Base-by-base conservation (phyloP, 2,888 invertebrate species). In the Cremastinae sp. region DNA sequence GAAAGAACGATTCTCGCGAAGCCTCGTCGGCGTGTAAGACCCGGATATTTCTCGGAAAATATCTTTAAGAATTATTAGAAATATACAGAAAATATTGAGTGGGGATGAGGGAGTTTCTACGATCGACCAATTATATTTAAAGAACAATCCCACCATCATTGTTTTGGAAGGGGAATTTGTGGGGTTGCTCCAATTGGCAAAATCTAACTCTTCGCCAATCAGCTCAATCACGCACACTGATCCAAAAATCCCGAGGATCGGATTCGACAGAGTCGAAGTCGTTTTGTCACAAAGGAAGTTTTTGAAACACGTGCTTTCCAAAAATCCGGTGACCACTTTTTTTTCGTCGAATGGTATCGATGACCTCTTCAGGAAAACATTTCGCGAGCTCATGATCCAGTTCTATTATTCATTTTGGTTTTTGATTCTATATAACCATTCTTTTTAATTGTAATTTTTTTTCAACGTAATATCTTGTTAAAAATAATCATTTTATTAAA, bases 281-380 rank as follows among this genome's bases (percentile, higher is more conserved):
- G 7, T 28, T 3, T 28, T 28, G n/a, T n/a, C 18, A 55, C 65
- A 72, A 55, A 62, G 49, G 62, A 58, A 20, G 18, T 45, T 35
- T 73, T 76, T 70, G 37, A 59, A 73, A 41, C 74, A 72, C 75
- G 75, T 72, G 72, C 64, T 56, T 51, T n/a, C 59, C 64, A 58
- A 62, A 56, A 47, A 68, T 39, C 28, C 18, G 43, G 39, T 35
- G 28, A 28, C 28, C 47, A 37, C 28, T 49, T 49, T 45, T 35
- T 20, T 65, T 65, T 39, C 59, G 12, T 16, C 37, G 12, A 45
- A 28, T 68, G 69, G 73, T 69, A 73, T 76, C 76, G 73, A 73
- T 65, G 69, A 69, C 73, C 75, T 51, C 72, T 59, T 53, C 64
- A 39, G 51, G 72, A 76, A 76, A 76, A 74, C 77, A 71, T 66